These are phyloP conservation scores for Chesias legatella DNA, from an alignment of 2,888 invertebrate species.

Conservation along the genomic window DNA sequence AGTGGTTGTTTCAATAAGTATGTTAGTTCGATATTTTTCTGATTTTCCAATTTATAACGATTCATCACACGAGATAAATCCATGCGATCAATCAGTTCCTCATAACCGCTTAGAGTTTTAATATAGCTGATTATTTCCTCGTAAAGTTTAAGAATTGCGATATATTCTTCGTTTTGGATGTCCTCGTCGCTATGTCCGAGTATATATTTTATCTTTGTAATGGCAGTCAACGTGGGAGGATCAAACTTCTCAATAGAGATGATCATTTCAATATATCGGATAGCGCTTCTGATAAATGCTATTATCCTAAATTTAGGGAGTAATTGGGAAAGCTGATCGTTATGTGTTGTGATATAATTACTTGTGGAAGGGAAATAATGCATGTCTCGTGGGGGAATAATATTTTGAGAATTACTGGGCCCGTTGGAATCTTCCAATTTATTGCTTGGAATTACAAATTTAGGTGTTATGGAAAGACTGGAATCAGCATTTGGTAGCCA, in stretches of 20 bases:
- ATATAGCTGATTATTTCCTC: constrained; percentile 19
- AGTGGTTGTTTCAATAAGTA: constrained; percentile 49
- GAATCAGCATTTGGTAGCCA: too few species aligned
- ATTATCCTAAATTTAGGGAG: constrained; percentile 1
- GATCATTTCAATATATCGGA: constrained; percentile 1
- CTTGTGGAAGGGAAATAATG: too few species aligned
- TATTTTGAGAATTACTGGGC: too few species aligned
- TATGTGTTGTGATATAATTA: too few species aligned
- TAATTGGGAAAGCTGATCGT: too few species aligned
- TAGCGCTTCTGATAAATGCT: constrained; percentile 8
- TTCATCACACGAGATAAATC: constrained; percentile 33
- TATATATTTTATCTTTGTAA: constrained; percentile 6
- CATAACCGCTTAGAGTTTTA: constrained; percentile 23
- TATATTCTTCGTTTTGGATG: constrained; percentile 14
- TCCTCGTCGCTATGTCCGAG: constrained; percentile 5
- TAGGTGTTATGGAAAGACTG: too few species aligned
- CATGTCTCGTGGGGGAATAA: too few species aligned
- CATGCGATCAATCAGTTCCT: constrained; percentile 30
- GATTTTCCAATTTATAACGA: constrained; percentile 41
- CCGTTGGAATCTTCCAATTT: too few species aligned
- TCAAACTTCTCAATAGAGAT: constrained; percentile 11
- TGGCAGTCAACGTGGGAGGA: constrained; percentile 5
- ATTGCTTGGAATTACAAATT: too few species aligned
- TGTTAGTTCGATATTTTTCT: constrained; percentile 52
- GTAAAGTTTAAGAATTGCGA: constrained; percentile 15